These are phyloP conservation scores for Ceratosolen fusciceps DNA, from an alignment of 1,140 invertebrate species.

Conservation along the genomic window DNA sequence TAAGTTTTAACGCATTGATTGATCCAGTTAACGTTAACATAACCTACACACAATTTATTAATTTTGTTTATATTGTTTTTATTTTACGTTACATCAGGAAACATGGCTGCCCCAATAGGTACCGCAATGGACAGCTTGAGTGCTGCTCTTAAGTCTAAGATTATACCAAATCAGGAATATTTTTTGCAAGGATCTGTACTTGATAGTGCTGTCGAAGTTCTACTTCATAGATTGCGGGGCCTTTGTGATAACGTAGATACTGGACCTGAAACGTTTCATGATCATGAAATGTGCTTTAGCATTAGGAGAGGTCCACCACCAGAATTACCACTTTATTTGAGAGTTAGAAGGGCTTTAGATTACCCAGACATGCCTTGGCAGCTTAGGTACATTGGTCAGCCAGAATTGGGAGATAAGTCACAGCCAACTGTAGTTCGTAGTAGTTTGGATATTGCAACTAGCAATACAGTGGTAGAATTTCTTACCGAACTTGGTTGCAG, in stretches of 20 bases:
- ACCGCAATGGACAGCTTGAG: slow-evolving; percentile 84
- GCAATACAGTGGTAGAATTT: slow-evolving; percentile 91
- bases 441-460: slow-evolving; percentile 93
- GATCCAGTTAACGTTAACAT: not conserved
- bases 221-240: slow-evolving; percentile 90
- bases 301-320: slow-evolving; percentile 75
- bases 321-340: slow-evolving; percentile 76
- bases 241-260: slow-evolving; percentile 95
- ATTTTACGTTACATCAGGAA: slow-evolving; percentile 32
- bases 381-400: slow-evolving; percentile 90
- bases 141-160: slow-evolving; percentile 84
- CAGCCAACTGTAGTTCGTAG: slow-evolving; percentile 90
- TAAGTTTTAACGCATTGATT: not conserved
- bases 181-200: slow-evolving; percentile 92
- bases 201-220: slow-evolving; percentile 92
- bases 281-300: slow-evolving; percentile 90
- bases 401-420: slow-evolving; percentile 90
- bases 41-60: not conserved
- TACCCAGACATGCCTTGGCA: slow-evolving; percentile 87
- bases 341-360: slow-evolving; percentile 85
- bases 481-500: slow-evolving; percentile 91
- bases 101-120: slow-evolving; percentile 71
- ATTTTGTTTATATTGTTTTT: not conserved
- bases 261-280: slow-evolving; percentile 91
- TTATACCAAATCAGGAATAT: slow-evolving; percentile 92